phyloP scores from a whole-genome alignment of 2,113 vertebrate genomes.

The Probosciger aterrimus region DNA sequence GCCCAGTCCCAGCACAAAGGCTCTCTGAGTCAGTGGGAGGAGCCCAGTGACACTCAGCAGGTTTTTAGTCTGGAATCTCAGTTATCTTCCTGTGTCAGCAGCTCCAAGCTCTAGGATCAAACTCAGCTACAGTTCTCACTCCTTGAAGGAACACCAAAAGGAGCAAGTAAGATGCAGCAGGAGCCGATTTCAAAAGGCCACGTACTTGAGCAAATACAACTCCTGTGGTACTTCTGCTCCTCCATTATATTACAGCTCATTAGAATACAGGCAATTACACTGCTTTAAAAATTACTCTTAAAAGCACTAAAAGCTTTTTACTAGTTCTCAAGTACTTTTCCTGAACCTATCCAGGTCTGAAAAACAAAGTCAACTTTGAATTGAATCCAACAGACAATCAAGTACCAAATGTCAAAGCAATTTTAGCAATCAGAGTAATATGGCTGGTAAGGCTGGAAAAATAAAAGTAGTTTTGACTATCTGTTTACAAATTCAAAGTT shows the following conservation, averaged over 20 bases:
- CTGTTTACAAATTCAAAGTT: neutral
- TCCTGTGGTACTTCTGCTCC: neutral
- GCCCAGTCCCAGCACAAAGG: neutral
- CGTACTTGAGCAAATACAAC: neutral
- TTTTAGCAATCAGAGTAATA: neutral
- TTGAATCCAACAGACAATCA: constrained; percentile 38
- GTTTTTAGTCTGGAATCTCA: neutral
- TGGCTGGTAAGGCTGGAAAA: neutral
- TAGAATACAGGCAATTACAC: neutral
- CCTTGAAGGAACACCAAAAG: neutral
- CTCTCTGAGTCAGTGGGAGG: neutral
- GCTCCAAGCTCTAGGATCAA: neutral
- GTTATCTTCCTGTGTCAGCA: neutral
- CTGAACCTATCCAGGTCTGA: neutral
- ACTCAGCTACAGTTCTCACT: neutral
- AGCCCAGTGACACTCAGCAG: neutral
- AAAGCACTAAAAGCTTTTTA: neutral
- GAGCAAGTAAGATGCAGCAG: neutral
- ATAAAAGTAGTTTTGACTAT: neutral
- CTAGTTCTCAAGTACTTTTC: neutral
- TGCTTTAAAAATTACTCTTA: neutral
- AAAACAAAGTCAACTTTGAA: constrained; percentile 28
- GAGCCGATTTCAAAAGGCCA: neutral
- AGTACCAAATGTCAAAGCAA: constrained; percentile 34
- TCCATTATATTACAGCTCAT: neutral